Base-by-base conservation (phyloP, 2,888 invertebrate species). In the Zootermopsis nevadensis region DNA sequence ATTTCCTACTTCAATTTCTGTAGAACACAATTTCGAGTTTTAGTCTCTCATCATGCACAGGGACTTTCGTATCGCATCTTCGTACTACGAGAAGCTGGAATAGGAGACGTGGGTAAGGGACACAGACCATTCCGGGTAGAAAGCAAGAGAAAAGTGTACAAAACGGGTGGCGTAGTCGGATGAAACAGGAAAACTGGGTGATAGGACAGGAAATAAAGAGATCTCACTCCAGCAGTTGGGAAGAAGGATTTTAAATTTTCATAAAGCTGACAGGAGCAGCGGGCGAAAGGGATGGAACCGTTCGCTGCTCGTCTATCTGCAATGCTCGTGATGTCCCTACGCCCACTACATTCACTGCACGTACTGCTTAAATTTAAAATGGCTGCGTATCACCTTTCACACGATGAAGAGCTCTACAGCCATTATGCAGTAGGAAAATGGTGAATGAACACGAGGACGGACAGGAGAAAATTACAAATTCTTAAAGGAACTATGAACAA, bases 201-300 rank as follows among this genome's bases (percentile, higher is more conserved):
- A 33, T 22, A 33, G 69, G 69, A 31, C 24, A 38, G 35, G n/a
- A 38, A 38, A 60, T 27, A 31, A 8, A 27, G 82, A 82, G 82
- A 79, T 38, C 77, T 66, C 82, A 67, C 79, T 53, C 82, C 77
- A 38, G 66, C 66, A 77, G 77, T 77, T 33, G 79, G 77, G 81
- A 27, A 81, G 79, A 87, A 87, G 87, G 88, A 88, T 88, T 88
- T 88, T 88, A 88, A 88, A 88, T 88, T 88, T 88, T 88, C 88
- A 88, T 88, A 87, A 88, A 88, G 87, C 88, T 87, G 88, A 87
- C 88, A 87, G 88, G 87, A 88, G 60, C n/a, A 60, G 77, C 77
- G 86, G 86, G 87, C 86, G 87, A 86, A 87, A 87, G 81, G 31
- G 81, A 81, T 24, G 48, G 72, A 87, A 74, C 38, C 38, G 38